Evolutionary conservation across 2,113 vertebrate species (phyloP).

Genomic region (Mus spicilegus): DNA sequence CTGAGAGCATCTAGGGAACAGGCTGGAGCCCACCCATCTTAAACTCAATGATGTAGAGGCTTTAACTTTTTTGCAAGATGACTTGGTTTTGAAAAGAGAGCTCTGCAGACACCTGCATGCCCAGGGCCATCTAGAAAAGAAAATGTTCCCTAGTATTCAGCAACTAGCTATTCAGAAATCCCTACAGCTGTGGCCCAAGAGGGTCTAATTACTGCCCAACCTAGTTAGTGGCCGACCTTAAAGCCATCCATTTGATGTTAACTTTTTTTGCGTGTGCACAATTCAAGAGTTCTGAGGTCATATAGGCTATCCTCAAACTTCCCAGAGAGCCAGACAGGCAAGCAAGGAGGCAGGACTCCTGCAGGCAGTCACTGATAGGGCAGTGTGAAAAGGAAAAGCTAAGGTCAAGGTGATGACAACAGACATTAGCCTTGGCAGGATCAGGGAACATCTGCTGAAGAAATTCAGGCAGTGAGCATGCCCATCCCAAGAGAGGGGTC

Average conservation of each 20-base stretch:
- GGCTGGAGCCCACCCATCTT: neutral
- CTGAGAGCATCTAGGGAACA: neutral
- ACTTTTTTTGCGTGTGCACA: neutral
- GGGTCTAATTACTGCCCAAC: neutral
- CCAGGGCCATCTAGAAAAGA: neutral
- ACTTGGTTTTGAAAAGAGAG: neutral
- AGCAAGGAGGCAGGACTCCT: neutral
- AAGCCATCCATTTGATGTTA: neutral
- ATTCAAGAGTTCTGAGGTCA: neutral
- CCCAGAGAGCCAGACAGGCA: neutral
- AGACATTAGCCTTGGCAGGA: neutral
- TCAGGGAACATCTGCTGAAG: neutral
- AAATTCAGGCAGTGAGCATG: neutral
- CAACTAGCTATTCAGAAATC: neutral
- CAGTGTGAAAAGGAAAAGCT: neutral
- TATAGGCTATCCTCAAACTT: neutral
- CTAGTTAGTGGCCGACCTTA: neutral
- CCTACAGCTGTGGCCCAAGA: neutral
- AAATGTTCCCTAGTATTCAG: neutral
- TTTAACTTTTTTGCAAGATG: neutral
- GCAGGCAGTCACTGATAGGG: neutral
- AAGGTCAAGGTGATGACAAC: neutral
- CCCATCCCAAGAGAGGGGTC: neutral
- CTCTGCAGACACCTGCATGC: neutral
- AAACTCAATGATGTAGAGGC: neutral